These are phyloP conservation scores for Phenganax marumi DNA, from an alignment of 92 coral and sea anemone species.

Conservation along the genomic window DNA sequence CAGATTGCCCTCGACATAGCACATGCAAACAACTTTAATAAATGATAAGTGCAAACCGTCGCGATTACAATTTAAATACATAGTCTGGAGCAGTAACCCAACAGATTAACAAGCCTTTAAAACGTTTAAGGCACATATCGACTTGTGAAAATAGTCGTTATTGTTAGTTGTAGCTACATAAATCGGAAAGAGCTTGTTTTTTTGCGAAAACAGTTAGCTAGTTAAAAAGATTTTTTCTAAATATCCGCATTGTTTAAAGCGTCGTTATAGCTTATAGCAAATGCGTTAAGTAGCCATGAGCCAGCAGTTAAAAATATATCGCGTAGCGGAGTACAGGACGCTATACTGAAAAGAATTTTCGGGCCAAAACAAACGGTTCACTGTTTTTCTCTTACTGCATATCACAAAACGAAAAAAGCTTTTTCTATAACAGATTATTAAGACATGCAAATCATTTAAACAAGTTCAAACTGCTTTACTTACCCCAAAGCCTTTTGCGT, in stretches of 20 bases:
- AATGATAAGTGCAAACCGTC: not conserved
- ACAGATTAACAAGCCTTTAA: not conserved
- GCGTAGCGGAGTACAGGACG: not conserved
- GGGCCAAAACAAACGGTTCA: not conserved
- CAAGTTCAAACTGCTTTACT: too few relatives aligned
- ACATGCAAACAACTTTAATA: conserved; percentile 25
- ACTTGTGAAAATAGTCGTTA: too few relatives aligned
- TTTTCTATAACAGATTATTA: too few relatives aligned
- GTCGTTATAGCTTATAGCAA: not conserved
- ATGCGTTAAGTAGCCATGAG: not conserved
- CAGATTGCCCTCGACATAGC: not conserved
- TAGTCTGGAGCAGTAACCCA: not conserved
- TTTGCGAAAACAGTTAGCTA: not conserved
- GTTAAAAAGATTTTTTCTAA: not conserved
- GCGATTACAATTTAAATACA: not conserved
- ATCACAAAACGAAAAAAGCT: too few relatives aligned
- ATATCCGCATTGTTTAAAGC: not conserved
- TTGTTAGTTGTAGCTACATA: too few relatives aligned
- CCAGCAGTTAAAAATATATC: conserved; percentile 3
- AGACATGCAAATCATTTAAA: too few relatives aligned
- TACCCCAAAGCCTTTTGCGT: too few relatives aligned
- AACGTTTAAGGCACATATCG: too few relatives aligned
- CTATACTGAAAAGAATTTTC: not conserved
- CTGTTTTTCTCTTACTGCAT: not conserved
- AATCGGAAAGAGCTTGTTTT: too few relatives aligned